A percentile compares a stretch with the other conserved stretches of the same genome.
These are phyloP conservation scores for Dallia pectoralis DNA, from an alignment of 2,797 vertebrate species.

Conservation along the genomic window DNA sequence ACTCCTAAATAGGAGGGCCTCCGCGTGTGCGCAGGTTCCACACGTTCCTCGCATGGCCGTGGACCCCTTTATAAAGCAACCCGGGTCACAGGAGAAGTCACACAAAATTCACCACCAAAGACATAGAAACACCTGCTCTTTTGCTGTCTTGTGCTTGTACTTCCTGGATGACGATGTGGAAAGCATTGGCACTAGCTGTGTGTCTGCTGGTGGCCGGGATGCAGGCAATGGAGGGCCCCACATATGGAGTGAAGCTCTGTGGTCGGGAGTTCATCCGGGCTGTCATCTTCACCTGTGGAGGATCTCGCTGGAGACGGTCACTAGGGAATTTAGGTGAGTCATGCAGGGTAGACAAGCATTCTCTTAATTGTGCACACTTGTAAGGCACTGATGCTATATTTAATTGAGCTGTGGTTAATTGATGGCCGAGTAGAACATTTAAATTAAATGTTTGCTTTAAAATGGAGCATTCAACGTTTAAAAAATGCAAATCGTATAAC, in stretches of 20 bases:
- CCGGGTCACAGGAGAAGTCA: constrained; percentile 46
- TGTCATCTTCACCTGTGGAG: constrained; percentile 86
- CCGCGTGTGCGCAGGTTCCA: constrained; percentile 36
- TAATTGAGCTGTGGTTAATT: not conserved
- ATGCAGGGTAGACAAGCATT: not conserved
- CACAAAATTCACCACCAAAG: constrained; percentile 46
- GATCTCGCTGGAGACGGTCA: constrained; percentile 82
- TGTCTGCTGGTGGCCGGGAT: constrained; percentile 73
- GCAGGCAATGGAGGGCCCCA: constrained; percentile 65
- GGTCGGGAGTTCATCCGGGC: constrained; percentile 87
- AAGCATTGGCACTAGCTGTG: constrained; percentile 58
- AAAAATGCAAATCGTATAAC: no score
- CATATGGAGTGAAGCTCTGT: constrained; percentile 83
- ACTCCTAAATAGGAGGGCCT: constrained; percentile 34
- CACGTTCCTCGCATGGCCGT: constrained; percentile 30
- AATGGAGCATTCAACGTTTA: no score
- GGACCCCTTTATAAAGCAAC: constrained; percentile 69
- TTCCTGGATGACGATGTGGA: constrained; percentile 63
- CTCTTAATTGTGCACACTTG: not conserved
- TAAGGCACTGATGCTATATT: not conserved
- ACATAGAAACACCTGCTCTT: constrained; percentile 13
- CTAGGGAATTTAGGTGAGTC: constrained; percentile 68
- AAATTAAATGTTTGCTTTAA: no score
- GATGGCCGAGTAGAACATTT: not conserved
- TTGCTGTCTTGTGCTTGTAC: constrained; percentile 17